Conservation (phyloP, 2,113 vertebrate genomes). For the Oryzias melastigma region DNA sequence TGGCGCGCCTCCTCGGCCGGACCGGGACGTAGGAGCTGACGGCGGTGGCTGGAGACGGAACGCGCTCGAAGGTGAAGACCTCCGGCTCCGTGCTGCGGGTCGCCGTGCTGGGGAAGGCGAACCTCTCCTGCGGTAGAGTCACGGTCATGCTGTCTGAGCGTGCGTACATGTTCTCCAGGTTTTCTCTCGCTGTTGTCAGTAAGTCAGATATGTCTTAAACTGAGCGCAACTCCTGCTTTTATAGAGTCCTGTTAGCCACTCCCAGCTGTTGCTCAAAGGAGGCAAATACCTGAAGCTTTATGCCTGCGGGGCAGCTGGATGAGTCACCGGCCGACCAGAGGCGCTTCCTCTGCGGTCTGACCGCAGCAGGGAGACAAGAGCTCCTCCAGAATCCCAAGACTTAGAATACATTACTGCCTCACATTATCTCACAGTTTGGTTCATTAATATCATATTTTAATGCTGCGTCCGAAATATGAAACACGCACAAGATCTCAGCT, state of each 20-base stretch:
- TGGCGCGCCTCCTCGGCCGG: conserved; percentile 68
- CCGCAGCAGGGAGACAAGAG: no score
- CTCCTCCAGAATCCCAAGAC: no score
- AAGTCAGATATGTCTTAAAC: not conserved
- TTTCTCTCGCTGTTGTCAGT: not conserved
- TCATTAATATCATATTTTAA: no score
- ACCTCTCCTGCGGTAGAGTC: conserved; percentile 39
- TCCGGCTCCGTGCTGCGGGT: conserved; percentile 74
- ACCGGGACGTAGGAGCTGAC: conserved; percentile 44
- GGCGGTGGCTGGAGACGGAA: conserved; percentile 52
- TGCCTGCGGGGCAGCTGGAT: not conserved
- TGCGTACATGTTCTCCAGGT: conserved; percentile 43
- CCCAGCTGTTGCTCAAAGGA: conserved; percentile 33
- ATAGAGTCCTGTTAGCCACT: not conserved
- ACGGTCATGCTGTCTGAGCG: conserved; percentile 58
- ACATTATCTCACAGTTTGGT: no score
- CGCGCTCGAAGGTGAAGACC: conserved; percentile 77
- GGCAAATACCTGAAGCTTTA: conserved; percentile 1
- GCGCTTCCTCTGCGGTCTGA: not conserved
- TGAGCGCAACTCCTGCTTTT: not conserved
- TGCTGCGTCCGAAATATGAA: no score
- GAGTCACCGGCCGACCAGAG: not conserved
- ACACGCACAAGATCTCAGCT: no score
- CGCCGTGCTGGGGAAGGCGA: conserved; percentile 30
- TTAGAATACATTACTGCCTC: no score